phyloP scores from a whole-genome alignment of 2,113 vertebrate genomes.

The Oreochromis niloticus region DNA sequence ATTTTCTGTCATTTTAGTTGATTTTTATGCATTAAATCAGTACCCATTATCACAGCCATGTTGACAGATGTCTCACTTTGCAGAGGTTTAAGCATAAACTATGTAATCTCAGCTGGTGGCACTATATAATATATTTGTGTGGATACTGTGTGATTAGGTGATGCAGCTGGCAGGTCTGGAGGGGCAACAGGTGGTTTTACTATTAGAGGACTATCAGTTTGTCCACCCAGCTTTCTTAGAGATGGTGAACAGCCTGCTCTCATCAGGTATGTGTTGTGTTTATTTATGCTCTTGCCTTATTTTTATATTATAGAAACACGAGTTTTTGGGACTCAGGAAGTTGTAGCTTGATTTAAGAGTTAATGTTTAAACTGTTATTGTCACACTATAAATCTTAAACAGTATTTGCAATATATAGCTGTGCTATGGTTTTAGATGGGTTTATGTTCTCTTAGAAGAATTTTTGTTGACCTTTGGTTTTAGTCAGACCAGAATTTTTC shows the following conservation, averaged over 20 bases:
- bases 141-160: constrained; percentile 70
- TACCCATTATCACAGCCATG: neutral
- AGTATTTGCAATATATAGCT: neutral
- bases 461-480: neutral
- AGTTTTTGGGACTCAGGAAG: neutral
- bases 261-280: constrained; percentile 77
- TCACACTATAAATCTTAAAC: neutral
- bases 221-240: constrained; percentile 87
- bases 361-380: neutral
- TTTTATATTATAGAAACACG: neutral
- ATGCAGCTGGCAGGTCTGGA: constrained; percentile 90
- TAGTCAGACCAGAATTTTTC: neutral
- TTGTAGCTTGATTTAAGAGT: neutral
- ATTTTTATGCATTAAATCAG: neutral
- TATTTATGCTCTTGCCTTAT: neutral
- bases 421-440: neutral
- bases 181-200: constrained; percentile 86
- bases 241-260: constrained; percentile 95
- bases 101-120: neutral
- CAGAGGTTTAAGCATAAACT: neutral
- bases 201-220: constrained; percentile 94
- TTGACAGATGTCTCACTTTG: neutral
- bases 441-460: neutral
- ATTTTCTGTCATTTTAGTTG: neutral
- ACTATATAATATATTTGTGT: neutral